phyloP scores from a whole-genome alignment of 2,888 invertebrate species.

The Drosophila macrospina region DNA sequence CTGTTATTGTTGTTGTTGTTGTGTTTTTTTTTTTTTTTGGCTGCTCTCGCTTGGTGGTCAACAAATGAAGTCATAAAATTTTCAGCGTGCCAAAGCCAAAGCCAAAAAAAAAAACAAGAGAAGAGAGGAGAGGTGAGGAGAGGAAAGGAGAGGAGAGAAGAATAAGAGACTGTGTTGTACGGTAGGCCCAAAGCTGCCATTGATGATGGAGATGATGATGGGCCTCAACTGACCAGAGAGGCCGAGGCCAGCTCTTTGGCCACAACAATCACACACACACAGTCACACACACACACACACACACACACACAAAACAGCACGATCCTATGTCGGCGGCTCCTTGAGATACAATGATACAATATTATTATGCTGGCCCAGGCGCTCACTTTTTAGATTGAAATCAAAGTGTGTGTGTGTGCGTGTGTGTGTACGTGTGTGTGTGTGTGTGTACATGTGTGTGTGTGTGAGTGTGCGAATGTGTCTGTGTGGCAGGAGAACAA shows the following conservation, averaged over 20 bases:
- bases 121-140: no score
- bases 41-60: conserved; percentile 74
- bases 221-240: conserved; percentile 53
- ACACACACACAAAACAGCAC: conserved; percentile 52
- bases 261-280: conserved; percentile 54
- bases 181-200: conserved; percentile 77
- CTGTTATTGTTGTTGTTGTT: conserved; percentile 39
- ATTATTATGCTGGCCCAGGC: conserved; percentile 76
- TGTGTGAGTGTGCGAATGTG: conserved; percentile 3
- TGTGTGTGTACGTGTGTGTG: conserved; percentile 29
- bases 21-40: conserved; percentile 27
- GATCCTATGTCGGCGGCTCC: conserved; percentile 68
- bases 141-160: neutral
- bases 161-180: conserved; percentile 56
- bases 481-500: conserved; percentile 64
- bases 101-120: no score
- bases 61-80: conserved; percentile 81
- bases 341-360: conserved; percentile 79
- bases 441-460: conserved; percentile 21
- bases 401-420: conserved; percentile 60
- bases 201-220: conserved; percentile 78
- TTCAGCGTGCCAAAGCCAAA: conserved; percentile 77
- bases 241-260: conserved; percentile 32
- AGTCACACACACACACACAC: conserved; percentile 45
- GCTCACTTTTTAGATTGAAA: conserved; percentile 73